Evolutionary conservation across 2,797 vertebrate genomes (phyloP).

Genomic region (Poliocrania exsul): DNA sequence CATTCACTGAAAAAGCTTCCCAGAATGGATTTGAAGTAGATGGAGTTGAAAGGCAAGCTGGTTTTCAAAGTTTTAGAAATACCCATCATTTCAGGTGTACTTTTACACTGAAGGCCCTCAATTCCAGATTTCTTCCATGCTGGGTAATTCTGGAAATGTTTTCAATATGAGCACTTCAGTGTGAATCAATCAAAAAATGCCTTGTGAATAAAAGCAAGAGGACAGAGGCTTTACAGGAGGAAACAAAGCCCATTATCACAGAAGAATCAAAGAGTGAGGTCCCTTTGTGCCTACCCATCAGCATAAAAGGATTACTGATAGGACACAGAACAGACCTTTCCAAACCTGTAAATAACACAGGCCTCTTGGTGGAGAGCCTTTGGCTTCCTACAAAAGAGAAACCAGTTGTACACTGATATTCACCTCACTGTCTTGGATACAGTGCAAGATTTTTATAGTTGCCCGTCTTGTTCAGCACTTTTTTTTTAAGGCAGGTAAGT

Average conservation of each 20-base stretch:
- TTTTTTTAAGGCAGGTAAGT: constrained; percentile 32
- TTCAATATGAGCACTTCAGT: background rate
- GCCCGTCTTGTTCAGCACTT: background rate
- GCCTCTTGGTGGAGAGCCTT: background rate
- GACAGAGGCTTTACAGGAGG: background rate
- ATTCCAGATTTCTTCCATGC: background rate
- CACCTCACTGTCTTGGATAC: background rate
- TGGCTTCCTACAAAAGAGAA: constrained; percentile 44
- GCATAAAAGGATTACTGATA: background rate
- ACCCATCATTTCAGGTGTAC: background rate
- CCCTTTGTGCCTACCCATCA: background rate
- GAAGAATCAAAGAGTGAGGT: background rate
- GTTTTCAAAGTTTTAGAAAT: background rate
- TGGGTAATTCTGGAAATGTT: background rate
- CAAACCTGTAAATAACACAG: background rate
- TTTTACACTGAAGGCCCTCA: background rate
- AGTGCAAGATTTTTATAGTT: background rate
- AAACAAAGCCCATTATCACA: background rate
- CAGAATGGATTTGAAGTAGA: background rate
- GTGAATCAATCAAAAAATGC: background rate
- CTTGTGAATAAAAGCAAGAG: background rate
- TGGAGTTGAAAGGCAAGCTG: background rate
- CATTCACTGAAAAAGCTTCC: background rate
- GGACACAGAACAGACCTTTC: background rate
- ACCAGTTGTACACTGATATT: background rate